phyloP scores from a whole-genome alignment of 2,113 vertebrate genomes.

The Pteropus alecto region DNA sequence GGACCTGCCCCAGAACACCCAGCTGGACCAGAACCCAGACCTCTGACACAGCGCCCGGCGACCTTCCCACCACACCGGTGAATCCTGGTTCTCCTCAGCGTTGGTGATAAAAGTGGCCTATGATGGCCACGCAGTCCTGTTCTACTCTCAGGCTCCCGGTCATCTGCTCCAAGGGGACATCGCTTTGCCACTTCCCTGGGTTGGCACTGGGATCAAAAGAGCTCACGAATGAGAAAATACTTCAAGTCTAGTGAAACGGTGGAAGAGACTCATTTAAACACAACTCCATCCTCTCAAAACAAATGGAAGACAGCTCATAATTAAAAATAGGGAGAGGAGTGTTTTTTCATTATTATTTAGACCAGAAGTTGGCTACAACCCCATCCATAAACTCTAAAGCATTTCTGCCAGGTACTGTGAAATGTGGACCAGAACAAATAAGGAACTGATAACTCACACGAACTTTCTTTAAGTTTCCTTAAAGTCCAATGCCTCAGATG shows the following conservation, averaged over 20 bases:
- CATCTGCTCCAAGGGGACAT: no score
- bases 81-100: neutral
- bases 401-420: neutral
- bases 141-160: neutral
- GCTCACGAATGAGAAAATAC: neutral
- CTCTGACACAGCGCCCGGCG: neutral
- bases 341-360: neutral
- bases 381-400: neutral
- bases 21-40: neutral
- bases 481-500: neutral
- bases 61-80: neutral
- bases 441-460: neutral
- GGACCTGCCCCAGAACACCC: neutral
- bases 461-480: neutral
- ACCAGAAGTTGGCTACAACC: neutral
- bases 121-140: accelerated
- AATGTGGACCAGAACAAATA: neutral
- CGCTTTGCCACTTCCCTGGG: accelerated
- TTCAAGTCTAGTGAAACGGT: no score
- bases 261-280: neutral
- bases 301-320: neutral
- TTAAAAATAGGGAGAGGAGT: neutral
- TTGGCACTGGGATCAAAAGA: neutral
- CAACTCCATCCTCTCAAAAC: neutral
- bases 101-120: neutral